phyloP scores from a whole-genome alignment of 2,888 invertebrate genomes.

The Phengaris alcon region DNA sequence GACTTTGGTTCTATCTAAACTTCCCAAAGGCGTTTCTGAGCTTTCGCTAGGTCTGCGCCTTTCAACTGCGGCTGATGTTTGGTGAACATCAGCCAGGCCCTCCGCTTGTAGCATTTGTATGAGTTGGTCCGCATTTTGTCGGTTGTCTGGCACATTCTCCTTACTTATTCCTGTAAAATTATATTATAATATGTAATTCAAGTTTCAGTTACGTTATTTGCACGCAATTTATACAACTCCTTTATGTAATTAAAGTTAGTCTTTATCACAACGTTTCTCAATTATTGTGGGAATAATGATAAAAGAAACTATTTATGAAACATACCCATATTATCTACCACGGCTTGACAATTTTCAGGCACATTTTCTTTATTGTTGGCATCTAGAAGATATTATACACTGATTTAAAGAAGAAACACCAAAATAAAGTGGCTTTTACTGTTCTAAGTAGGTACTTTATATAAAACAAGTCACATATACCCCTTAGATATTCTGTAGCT shows the following conservation, averaged over 20 bases:
- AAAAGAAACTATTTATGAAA: background rate
- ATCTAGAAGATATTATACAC: too few relatives aligned
- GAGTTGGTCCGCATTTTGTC: conserved; percentile 49
- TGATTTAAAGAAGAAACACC: too few relatives aligned
- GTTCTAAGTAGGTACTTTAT: background rate
- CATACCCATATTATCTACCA: background rate
- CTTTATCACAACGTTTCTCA: too few relatives aligned
- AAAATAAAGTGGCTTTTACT: too few relatives aligned
- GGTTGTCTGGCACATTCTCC: background rate
- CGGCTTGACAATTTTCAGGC: conserved; percentile 1
- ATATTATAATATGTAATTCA: background rate
- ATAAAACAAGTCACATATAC: conserved; percentile 36
- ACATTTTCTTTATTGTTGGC: conserved; percentile 2
- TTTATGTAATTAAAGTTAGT: too few relatives aligned
- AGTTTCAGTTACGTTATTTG: too few relatives aligned
- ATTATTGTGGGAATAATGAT: too few relatives aligned
- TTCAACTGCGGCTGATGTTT: conserved; percentile 13
- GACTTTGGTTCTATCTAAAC: conserved; percentile 66
- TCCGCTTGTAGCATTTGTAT: conserved; percentile 45
- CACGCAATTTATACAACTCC: too few relatives aligned
- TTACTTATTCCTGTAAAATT: conserved; percentile 47
- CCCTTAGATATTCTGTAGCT: conserved; percentile 31
- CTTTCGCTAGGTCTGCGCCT: conserved; percentile 43
- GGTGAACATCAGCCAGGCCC: conserved; percentile 17
- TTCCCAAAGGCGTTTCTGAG: conserved; percentile 63